Conservation (phyloP, 2,888 invertebrate genomes). For the Dione vanillae region DNA sequence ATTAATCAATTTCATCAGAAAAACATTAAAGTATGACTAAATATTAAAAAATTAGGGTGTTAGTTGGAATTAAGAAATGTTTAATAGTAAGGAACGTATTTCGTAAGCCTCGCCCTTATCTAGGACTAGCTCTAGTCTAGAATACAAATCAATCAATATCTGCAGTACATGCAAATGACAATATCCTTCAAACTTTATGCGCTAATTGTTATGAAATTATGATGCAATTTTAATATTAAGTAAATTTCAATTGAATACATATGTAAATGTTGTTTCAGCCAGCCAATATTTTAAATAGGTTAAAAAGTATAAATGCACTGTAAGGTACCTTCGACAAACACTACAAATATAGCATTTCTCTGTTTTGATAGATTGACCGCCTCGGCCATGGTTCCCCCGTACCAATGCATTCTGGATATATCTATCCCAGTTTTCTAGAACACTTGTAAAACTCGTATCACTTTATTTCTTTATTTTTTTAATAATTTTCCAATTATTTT, state of each 20-base stretch:
- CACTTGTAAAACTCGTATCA: slow-evolving; percentile 59
- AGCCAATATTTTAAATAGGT: slow-evolving; percentile 27
- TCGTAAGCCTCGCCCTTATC: not conserved
- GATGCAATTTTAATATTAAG: slow-evolving; percentile 10
- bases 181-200: slow-evolving; percentile 4
- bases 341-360: slow-evolving; percentile 92
- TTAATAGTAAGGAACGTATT: not conserved
- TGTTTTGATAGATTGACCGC: slow-evolving; percentile 91
- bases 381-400: slow-evolving; percentile 91
- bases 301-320: not conserved
- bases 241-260: no score
- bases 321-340: slow-evolving; percentile 89
- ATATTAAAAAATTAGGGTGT: not conserved
- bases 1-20: not conserved
- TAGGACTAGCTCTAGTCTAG: not conserved
- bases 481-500: slow-evolving; percentile 50
- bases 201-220: slow-evolving; percentile 14
- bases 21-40: not conserved
- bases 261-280: not conserved
- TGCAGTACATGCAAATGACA: slow-evolving; percentile 4
- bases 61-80: not conserved
- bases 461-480: slow-evolving; percentile 58
- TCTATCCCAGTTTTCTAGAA: slow-evolving; percentile 57
- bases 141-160: slow-evolving; percentile 18
- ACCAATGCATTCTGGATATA: slow-evolving; percentile 90